Percentiles rank a stretch among this genome's conserved stretches.
These are phyloP conservation scores for Manduca sexta DNA, from an alignment of 1,140 invertebrate genomes.

Conservation along the genomic window DNA sequence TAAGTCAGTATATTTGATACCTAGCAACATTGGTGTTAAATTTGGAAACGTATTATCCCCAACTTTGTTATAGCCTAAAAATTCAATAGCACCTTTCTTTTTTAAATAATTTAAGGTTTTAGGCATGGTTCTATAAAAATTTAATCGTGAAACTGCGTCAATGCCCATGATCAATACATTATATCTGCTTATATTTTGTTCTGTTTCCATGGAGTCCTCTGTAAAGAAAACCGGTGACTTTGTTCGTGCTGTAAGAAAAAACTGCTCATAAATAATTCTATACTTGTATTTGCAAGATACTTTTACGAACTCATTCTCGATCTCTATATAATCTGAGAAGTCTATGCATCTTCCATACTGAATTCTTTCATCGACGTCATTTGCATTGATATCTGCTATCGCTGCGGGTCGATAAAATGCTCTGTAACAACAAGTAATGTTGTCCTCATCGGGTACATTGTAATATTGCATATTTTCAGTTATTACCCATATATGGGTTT, in stretches of 20 bases:
- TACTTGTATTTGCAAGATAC: constrained; percentile 74
- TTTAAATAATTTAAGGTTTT: constrained; percentile 78
- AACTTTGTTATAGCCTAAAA: constrained; percentile 88
- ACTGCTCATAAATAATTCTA: constrained; percentile 77
- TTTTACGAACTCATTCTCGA: constrained; percentile 76
- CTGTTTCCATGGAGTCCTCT: constrained; percentile 19
- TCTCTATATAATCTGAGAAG: constrained; percentile 57
- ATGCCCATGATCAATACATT: constrained; percentile 89
- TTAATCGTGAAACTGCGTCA: constrained; percentile 89
- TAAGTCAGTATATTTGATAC: constrained; percentile 76
- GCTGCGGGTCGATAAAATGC: constrained; percentile 74
- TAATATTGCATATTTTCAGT: constrained; percentile 69
- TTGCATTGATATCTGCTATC: constrained; percentile 43
- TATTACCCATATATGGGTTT: constrained; percentile 75
- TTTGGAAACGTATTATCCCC: constrained; percentile 91
- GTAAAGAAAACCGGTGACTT: constrained; percentile 28
- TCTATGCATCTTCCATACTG: constrained; percentile 58
- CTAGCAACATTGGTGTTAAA: constrained; percentile 81
- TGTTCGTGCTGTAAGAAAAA: constrained; percentile 78
- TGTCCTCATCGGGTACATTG: constrained; percentile 62
- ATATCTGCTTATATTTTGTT: constrained; percentile 30
- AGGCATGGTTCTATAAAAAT: constrained; percentile 88
- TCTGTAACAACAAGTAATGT: constrained; percentile 76
- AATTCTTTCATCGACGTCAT: constrained; percentile 56
- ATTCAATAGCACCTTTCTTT: constrained; percentile 77